phyloP scores from a whole-genome alignment of 2,113 vertebrate species.

The Mesocricetus auratus region DNA sequence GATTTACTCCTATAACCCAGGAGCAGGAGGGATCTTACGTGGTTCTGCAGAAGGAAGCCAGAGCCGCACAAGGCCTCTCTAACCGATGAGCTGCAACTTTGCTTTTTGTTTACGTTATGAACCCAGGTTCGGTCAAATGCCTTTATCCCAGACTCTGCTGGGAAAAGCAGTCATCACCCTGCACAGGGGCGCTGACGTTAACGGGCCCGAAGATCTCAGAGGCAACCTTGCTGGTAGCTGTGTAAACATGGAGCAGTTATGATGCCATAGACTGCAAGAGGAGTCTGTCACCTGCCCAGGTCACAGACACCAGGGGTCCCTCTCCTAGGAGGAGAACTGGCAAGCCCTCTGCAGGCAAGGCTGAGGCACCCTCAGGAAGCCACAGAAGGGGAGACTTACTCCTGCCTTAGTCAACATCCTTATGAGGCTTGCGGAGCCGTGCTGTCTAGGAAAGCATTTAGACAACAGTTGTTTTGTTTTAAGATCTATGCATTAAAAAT shows the following conservation, averaged over 20 bases:
- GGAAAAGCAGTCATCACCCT: accelerated
- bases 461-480: constrained; percentile 83
- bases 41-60: background rate
- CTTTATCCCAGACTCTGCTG: background rate
- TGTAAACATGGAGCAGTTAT: background rate
- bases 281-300: constrained; percentile 36
- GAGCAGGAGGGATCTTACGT: background rate
- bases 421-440: constrained; percentile 53
- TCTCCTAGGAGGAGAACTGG: constrained; percentile 70
- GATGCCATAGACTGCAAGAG: constrained; percentile 45
- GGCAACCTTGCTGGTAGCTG: background rate
- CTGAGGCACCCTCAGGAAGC: constrained; percentile 66
- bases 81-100: accelerated
- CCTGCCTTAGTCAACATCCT: constrained; percentile 76
- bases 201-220: constrained; percentile 50
- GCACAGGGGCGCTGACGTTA: background rate
- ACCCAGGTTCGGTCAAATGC: background rate
- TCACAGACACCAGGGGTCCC: constrained; percentile 58
- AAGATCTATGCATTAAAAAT: constrained; percentile 86
- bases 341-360: constrained; percentile 67
- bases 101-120: background rate
- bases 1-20: background rate
- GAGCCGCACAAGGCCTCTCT: background rate
- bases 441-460: constrained; percentile 75
- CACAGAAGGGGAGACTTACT: constrained; percentile 48